A percentile compares a stretch with the other conserved stretches of the same genome.
Conservation (phyloP, 2,797 vertebrate genomes). For the Tauraco hartlaubi region DNA sequence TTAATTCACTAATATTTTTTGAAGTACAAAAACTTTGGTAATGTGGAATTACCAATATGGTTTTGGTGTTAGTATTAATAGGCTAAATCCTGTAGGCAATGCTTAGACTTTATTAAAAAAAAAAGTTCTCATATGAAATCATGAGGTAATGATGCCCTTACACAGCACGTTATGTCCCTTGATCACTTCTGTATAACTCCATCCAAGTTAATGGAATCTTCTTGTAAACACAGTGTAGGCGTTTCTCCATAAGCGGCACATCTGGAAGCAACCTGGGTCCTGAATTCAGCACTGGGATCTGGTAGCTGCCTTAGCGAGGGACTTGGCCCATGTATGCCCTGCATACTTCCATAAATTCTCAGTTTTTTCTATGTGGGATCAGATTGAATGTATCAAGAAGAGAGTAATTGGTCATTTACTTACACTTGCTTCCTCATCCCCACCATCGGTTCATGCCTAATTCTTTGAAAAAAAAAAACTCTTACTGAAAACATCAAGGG, state of each 20-base stretch:
- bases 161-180: neutral
- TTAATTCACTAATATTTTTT: neutral
- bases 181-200: neutral
- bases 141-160: neutral
- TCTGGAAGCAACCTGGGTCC: neutral
- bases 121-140: neutral
- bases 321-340: neutral
- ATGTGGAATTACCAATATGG: neutral
- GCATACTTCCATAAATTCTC: neutral
- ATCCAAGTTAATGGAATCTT: neutral
- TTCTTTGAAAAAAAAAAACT: neutral
- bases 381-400: neutral
- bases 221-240: neutral
- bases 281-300: neutral
- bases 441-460: neutral
- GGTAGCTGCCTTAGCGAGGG: neutral
- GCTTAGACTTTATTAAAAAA: neutral
- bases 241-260: neutral
- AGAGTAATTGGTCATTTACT: neutral
- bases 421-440: neutral
- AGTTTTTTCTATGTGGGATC: neutral
- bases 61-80: neutral
- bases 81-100: neutral
- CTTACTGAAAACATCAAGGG: neutral
- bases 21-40: neutral